Base-by-base conservation (phyloP, 64 coral and sea anemone genomes). In the Cladopsammia gracilis region DNA sequence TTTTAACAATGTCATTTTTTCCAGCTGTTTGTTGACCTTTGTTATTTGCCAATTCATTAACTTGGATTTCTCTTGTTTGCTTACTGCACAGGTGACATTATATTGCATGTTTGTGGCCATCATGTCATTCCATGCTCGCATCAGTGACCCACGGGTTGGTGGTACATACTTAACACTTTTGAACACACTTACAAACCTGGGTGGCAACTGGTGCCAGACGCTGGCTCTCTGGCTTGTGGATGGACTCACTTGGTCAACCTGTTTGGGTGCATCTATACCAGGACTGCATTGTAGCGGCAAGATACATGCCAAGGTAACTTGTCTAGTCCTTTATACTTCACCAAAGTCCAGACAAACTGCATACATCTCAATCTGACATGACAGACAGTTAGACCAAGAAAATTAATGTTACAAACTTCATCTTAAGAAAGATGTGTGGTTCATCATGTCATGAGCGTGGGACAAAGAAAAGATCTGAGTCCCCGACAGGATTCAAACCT, bases 131-230 rank as follows among this genome's bases (percentile, higher is more conserved):
- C 83, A 88, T 62, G 91, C 98, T 20, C 91, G 88, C 6, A 75
- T 96, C 24, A 99, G 98, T 82, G 98, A 99, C 67, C 98, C 98
- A 13, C 73, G 91, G 22, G 92, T 99, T 44, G 98, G 98, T 18
- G 98, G 98, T 11, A 99, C 98, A 10, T 99, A 99, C 53, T 89
- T 99, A 89, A 99, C 98, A 1, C 84, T 99, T 71, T 88, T 99
- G 3, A 99, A 99, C 56, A 99, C 98, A 16, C 25, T 96, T 6
- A 78, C 90, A 8, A 99, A 99, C 81, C 65, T 99, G 19, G 98
- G 98, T 16, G 98, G 94, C 1, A 96, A 91, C 57, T 99, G 98
- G 98, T 85, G 91, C 3, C 75, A 91, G 62, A 99, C 98, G 10
- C 20, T 79, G 6, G 98, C 98, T 10, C 14, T 99, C 42, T 99